Conservation (phyloP, 2,797 vertebrate genomes). For the Epinephelus awoara region DNA sequence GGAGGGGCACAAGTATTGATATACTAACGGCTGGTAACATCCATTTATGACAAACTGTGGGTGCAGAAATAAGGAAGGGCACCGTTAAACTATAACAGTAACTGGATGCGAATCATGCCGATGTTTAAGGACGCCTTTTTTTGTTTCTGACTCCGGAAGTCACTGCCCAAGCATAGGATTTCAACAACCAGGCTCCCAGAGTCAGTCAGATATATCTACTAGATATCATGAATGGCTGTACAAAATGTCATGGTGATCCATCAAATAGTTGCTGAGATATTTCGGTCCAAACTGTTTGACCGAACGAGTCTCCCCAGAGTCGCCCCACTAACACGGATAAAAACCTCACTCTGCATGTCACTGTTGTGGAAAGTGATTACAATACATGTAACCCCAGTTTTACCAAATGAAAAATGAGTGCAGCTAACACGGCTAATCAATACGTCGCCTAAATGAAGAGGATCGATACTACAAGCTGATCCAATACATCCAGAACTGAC, state of each 20-base stretch:
- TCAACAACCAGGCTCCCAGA: too few species aligned
- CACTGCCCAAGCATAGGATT: too few species aligned
- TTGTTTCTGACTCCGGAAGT: too few species aligned
- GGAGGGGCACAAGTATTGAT: too few species aligned
- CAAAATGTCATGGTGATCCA: background rate
- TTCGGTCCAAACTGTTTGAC: background rate
- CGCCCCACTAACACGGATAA: background rate
- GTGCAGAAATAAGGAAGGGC: too few species aligned
- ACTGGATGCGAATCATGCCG: too few species aligned
- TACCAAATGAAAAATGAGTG: slow-evolving; percentile 47
- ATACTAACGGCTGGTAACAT: too few species aligned
- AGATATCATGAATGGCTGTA: background rate
- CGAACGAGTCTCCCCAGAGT: background rate
- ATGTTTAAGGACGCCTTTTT: too few species aligned
- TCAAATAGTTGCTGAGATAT: background rate
- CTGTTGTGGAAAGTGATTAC: slow-evolving; percentile 12
- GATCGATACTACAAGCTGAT: slow-evolving; percentile 44
- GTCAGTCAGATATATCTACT: too few species aligned
- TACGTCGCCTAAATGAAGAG: slow-evolving; percentile 32
- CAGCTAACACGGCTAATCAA: slow-evolving; percentile 39
- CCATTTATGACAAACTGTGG: too few species aligned
- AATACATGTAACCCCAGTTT: slow-evolving; percentile 8
- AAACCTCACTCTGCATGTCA: background rate
- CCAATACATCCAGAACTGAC: slow-evolving; percentile 32
- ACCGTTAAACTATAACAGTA: too few species aligned